Conservation (phyloP, 2,113 vertebrate species). For the Chaenogobius annularis region DNA sequence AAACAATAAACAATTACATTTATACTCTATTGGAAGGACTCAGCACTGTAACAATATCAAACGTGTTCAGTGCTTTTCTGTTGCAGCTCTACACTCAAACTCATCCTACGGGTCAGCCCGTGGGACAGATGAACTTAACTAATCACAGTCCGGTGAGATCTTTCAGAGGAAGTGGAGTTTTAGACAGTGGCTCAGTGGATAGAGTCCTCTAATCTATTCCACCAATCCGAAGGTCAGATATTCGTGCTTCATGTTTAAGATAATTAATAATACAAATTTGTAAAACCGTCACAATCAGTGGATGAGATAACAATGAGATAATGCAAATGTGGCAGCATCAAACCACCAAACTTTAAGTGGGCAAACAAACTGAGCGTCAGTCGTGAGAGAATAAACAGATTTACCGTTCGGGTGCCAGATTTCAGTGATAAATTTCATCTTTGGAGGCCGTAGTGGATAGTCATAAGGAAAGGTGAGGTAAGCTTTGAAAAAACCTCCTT, state of each 20-base stretch:
- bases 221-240: too few relatives aligned
- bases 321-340: too few relatives aligned
- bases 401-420: slow-evolving; percentile 99
- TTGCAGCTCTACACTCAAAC: too few relatives aligned
- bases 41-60: not conserved
- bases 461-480: slow-evolving; percentile 99
- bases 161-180: not conserved
- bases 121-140: not conserved
- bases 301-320: too few relatives aligned
- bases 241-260: too few relatives aligned
- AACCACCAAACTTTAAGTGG: not conserved
- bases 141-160: not conserved
- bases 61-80: too few relatives aligned
- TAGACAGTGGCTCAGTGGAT: not conserved
- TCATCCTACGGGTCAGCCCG: too few relatives aligned
- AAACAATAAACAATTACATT: not conserved
- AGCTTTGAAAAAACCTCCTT: slow-evolving; percentile 99
- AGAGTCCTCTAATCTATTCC: too few relatives aligned
- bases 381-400: not conserved
- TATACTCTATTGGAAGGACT: not conserved
- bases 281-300: too few relatives aligned
- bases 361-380: too few relatives aligned
- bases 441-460: slow-evolving; percentile 97
- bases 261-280: too few relatives aligned
- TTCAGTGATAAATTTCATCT: slow-evolving; percentile 99